Evolutionary conservation across 2,113 vertebrate genomes (phyloP).

Genomic region (Opisthocomus hoazin): DNA sequence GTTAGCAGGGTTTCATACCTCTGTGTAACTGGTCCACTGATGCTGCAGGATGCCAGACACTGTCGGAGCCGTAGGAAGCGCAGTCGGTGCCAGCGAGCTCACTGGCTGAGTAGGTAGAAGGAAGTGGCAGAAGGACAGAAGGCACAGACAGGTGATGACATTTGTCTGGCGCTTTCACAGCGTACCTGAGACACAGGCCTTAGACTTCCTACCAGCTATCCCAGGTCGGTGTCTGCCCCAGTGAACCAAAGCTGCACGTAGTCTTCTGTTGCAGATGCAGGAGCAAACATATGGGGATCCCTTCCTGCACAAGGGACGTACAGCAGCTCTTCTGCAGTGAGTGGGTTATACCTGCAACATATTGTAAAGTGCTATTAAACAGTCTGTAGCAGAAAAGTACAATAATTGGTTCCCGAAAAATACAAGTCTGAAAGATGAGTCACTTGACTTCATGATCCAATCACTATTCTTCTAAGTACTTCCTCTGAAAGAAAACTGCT

Average conservation of each 20-base stretch:
- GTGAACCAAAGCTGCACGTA: not conserved
- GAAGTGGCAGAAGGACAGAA: not conserved
- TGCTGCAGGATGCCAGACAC: not conserved
- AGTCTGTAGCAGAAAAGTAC: not conserved
- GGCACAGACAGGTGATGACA: not conserved
- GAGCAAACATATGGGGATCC: not conserved
- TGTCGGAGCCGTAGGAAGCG: accelerated
- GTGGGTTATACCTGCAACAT: not conserved
- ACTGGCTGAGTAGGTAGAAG: not conserved
- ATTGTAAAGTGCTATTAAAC: not conserved
- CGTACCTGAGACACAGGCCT: not conserved
- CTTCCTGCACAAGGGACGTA: not conserved
- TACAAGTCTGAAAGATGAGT: not conserved
- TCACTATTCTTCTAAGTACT: not conserved
- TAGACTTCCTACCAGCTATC: not conserved
- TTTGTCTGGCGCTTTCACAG: not conserved
- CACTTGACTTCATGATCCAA: not conserved
- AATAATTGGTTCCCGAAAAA: not conserved
- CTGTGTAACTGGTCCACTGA: not conserved
- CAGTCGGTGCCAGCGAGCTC: not conserved
- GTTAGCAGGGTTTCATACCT: not conserved
- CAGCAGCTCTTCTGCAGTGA: not conserved
- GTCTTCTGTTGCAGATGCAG: not conserved
- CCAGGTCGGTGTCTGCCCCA: accelerated
- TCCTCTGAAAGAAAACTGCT: not conserved